Evolutionary conservation across 2,797 vertebrate species (phyloP).

Genomic region (Arrhamphus sclerolepis): DNA sequence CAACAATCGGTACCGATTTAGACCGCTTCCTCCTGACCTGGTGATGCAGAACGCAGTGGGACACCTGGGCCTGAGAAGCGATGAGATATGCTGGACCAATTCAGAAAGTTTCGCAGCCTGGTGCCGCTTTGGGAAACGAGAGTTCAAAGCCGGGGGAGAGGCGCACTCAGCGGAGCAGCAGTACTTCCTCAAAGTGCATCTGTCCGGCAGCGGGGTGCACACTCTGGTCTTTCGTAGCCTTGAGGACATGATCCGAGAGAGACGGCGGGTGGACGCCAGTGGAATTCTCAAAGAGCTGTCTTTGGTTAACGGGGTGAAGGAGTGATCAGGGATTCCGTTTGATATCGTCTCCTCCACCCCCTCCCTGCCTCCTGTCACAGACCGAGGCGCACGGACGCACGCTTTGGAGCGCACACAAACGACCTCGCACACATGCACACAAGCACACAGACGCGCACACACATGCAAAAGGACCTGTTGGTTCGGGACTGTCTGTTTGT

Average conservation of each 20-base stretch:
- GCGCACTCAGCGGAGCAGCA: slow-evolving; percentile 88
- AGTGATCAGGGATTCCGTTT: slow-evolving; percentile 78
- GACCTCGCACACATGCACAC: slow-evolving; percentile 38
- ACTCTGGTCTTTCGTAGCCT: slow-evolving; percentile 94
- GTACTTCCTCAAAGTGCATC: slow-evolving; percentile 95
- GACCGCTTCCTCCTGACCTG: slow-evolving; percentile 92
- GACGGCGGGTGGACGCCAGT: slow-evolving; percentile 93
- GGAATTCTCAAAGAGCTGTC: slow-evolving; percentile 94
- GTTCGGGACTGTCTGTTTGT: slow-evolving; percentile 52
- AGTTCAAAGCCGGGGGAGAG: slow-evolving; percentile 98
- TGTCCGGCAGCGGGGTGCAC: slow-evolving; percentile 90
- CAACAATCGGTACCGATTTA: slow-evolving; percentile 96
- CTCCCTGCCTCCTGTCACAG: slow-evolving; percentile 30
- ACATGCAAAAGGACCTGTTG: slow-evolving; percentile 70
- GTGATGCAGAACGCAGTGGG: slow-evolving; percentile 98
- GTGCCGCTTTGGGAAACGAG: slow-evolving; percentile 98
- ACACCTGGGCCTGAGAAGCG: slow-evolving; percentile 92
- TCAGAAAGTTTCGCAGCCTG: slow-evolving; percentile 99
- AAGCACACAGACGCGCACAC: slow-evolving; percentile 56
- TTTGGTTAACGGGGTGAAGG: slow-evolving; percentile 87
- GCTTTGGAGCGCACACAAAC: slow-evolving; percentile 37
- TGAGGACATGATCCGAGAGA: slow-evolving; percentile 97
- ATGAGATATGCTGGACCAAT: slow-evolving; percentile 98
- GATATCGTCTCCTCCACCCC: slow-evolving; percentile 42
- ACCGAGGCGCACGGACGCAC: slow-evolving; percentile 57